A percentile compares a stretch with the other conserved stretches of the same genome.
Conservation (phyloP, 2,888 invertebrate genomes). For the Pteria penguin region DNA sequence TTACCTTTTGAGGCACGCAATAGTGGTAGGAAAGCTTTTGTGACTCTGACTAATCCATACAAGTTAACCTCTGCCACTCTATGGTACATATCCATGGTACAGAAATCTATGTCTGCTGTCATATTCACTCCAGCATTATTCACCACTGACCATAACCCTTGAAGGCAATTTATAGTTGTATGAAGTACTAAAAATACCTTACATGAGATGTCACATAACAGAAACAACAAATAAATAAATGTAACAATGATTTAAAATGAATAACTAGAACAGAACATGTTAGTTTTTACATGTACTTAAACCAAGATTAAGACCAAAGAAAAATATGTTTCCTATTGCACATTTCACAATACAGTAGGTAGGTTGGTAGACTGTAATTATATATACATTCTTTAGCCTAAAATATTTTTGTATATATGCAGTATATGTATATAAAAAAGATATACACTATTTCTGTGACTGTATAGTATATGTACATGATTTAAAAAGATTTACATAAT, state of each 20-base stretch:
- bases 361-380: too few relatives aligned
- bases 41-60: conserved; percentile 89
- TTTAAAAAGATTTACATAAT: too few relatives aligned
- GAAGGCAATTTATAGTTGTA: conserved; percentile 51
- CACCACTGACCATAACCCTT: conserved; percentile 92
- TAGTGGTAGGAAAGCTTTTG: conserved; percentile 87
- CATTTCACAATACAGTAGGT: not conserved
- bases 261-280: too few relatives aligned
- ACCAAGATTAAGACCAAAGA: not conserved
- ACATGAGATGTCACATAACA: not conserved
- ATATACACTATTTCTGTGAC: too few relatives aligned
- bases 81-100: conserved; percentile 88
- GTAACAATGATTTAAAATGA: not conserved
- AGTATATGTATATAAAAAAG: too few relatives aligned
- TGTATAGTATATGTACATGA: too few relatives aligned
- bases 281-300: too few relatives aligned
- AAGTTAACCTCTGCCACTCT: conserved; percentile 90
- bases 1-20: conserved; percentile 73
- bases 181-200: not conserved
- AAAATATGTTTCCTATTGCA: not conserved
- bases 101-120: conserved; percentile 95
- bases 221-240: not conserved
- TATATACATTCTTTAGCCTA: too few relatives aligned
- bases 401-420: too few relatives aligned
- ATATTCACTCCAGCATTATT: conserved; percentile 95